A percentile compares a stretch with the other conserved stretches of the same genome.
Evolutionary conservation across 2,113 vertebrate species (phyloP).

Genomic region (Ptilorrhoa leucosticta): DNA sequence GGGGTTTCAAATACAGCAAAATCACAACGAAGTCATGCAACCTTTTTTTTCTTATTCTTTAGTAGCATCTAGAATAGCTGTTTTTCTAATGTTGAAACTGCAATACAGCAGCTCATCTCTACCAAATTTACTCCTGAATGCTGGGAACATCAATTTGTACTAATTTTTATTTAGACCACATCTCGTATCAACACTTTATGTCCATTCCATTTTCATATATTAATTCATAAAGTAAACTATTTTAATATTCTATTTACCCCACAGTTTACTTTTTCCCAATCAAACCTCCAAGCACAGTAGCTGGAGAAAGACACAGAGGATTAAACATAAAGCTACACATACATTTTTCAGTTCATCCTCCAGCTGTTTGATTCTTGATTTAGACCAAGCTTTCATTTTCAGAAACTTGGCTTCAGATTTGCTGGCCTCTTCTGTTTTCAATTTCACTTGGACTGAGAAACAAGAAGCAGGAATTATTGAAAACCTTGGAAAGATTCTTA

Average conservation of each 20-base stretch:
- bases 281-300: background rate
- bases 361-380: constrained; percentile 82
- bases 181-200: background rate
- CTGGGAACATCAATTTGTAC: background rate
- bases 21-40: background rate
- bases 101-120: background rate
- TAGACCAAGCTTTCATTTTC: constrained; percentile 91
- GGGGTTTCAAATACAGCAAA: background rate
- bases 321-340: constrained; percentile 16
- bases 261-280: background rate
- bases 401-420: constrained; percentile 89
- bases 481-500: background rate
- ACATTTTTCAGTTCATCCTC: constrained; percentile 85
- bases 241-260: background rate
- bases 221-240: background rate
- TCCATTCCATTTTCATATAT: background rate
- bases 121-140: background rate
- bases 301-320: background rate
- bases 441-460: constrained; percentile 76
- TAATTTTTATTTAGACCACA: background rate
- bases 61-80: background rate
- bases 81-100: background rate
- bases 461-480: background rate
- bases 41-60: background rate
- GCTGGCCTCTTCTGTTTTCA: constrained; percentile 82